Evolutionary conservation across 2,888 invertebrate species (phyloP), one percentile per base, ranked within the genome.

Genomic region (Scaptomyza polygonia): DNA sequence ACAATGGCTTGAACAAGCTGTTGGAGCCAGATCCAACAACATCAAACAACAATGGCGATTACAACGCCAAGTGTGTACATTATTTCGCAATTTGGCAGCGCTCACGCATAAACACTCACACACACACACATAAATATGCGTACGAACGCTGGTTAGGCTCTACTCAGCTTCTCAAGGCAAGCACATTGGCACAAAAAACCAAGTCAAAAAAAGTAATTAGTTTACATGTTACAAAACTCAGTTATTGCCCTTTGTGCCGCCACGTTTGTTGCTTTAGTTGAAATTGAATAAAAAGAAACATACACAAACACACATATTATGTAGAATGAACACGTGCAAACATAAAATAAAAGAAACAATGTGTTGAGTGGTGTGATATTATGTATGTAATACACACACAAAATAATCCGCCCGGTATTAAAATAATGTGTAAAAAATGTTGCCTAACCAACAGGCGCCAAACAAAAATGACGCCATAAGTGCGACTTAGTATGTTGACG

Each of bases 151-250:
- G 48, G 7, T 47, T 16, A 30, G 2, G 29, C 45, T 47, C 16
- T 8, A 18, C 16, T 36, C 8, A 44, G 51, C 43, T 48, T 64
- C 73, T 71, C 69, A 82, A 79, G 73, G 69, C 73, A 54, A 73
- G 57, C 49, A 67, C 72, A 73, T 53, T 56, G 70, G 29, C 56
- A 63, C 47, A 44, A 63, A 45, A 66, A 75, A 72, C 77, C 39
- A 77, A 77, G 76, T 82, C 71, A 66, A 84, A 80, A 79, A 87
- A 87, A 87, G n/a, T 87, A 87, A 86, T 87, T 88, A 87, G 88
- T 87, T 87, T 87, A 88, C 88, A 88, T 87, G 87, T 82, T 82
- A 82, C 69, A 64, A 86, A 84, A 88, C 82, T 80, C 78, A 88
- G 86, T 88, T 85, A 84, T 81, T 73, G 75, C 61, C 72, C 75